phyloP scores from a whole-genome alignment of 2,113 vertebrate species.

The Oncorhynchus clarkii region DNA sequence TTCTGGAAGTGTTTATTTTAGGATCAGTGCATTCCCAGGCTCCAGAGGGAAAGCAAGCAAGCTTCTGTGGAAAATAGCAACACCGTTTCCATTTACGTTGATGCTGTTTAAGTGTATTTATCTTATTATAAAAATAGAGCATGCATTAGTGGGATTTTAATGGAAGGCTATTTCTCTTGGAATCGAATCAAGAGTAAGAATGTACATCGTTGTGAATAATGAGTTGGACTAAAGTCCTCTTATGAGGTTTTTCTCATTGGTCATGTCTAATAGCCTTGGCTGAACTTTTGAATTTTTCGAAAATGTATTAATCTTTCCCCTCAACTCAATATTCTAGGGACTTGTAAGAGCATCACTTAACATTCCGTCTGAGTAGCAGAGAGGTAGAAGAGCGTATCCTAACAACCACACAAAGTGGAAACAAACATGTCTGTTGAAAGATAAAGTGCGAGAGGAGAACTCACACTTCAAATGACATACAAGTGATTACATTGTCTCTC shows the following conservation, averaged over 20 bases:
- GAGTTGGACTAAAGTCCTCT: background rate
- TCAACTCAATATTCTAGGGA: background rate
- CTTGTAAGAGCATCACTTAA: conserved; percentile 59
- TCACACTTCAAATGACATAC: conserved; percentile 22
- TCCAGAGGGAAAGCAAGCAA: conserved; percentile 8
- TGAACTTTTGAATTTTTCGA: too few species aligned
- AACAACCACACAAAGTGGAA: conserved; percentile 43
- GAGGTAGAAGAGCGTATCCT: conserved; percentile 33
- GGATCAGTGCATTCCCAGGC: conserved; percentile 33
- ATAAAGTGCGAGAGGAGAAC: too few species aligned
- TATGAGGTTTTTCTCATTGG: background rate
- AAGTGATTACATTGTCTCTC: too few species aligned
- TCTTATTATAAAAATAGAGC: conserved; percentile 1
- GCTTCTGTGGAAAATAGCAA: background rate
- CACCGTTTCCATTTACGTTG: conserved; percentile 42
- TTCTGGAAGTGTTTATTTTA: conserved; percentile 53
- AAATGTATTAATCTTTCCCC: too few species aligned
- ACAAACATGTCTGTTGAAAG: conserved; percentile 8
- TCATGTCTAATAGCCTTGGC: too few species aligned
- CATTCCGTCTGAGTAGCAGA: conserved; percentile 42
- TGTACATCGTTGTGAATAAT: background rate
- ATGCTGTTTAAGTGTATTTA: conserved; percentile 46
- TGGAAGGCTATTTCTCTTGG: conserved; percentile 18
- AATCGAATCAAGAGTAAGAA: conserved; percentile 5
- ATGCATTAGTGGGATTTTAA: background rate